These are phyloP conservation scores for Herpailurus yagouaroundi DNA, from an alignment of 2,113 vertebrate genomes.

Conservation along the genomic window DNA sequence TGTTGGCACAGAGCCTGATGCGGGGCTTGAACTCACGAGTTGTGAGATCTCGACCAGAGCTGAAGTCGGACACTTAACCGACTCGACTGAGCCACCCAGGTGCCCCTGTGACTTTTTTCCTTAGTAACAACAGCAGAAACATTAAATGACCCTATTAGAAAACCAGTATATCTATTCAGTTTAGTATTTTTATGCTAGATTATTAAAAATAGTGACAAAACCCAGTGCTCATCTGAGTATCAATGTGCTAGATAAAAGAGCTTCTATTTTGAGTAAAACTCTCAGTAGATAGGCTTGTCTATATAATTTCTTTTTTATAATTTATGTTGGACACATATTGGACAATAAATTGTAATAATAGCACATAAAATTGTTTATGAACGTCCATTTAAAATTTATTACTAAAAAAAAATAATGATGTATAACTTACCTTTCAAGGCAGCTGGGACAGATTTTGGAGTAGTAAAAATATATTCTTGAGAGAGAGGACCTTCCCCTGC, in stretches of 20 bases:
- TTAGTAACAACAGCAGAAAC: conserved; percentile 35
- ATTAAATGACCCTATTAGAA: not conserved
- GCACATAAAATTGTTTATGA: not conserved
- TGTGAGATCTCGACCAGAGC: too few species aligned
- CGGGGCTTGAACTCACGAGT: too few species aligned
- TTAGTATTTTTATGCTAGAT: conserved; percentile 42
- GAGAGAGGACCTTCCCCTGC: conserved; percentile 97
- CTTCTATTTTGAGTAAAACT: not conserved
- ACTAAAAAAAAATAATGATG: conserved; percentile 35
- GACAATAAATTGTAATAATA: not conserved
- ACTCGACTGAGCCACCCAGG: too few species aligned
- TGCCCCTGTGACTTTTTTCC: not conserved
- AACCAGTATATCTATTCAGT: conserved; percentile 45
- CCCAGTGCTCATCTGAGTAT: not conserved
- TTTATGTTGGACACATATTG: not conserved
- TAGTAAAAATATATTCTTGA: conserved; percentile 95
- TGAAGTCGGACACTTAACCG: too few species aligned
- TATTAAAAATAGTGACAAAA: conserved; percentile 54
- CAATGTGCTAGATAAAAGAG: not conserved
- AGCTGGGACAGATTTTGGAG: conserved; percentile 94
- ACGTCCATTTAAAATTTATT: conserved; percentile 50
- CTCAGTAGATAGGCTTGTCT: not conserved
- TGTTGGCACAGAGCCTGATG: too few species aligned
- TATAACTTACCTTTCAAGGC: conserved; percentile 93
- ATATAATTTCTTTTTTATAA: not conserved